Evolutionary conservation across 2,113 vertebrate species (phyloP).

Genomic region (Gallinago paraguaiae): DNA sequence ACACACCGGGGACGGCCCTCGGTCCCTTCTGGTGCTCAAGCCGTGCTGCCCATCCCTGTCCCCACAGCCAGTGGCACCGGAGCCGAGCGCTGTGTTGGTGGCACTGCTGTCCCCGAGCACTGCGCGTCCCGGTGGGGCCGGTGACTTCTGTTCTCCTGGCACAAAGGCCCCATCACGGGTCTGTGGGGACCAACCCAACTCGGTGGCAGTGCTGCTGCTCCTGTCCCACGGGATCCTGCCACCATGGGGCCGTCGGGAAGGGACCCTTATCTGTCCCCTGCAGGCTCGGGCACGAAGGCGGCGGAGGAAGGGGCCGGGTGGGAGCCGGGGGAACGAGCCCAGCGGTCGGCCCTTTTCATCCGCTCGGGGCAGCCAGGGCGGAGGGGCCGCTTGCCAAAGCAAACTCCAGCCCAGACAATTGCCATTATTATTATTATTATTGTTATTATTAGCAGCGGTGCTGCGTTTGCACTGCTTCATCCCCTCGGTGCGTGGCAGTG

Average conservation of each 20-base stretch:
- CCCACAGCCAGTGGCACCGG: background rate
- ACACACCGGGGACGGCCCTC: rapidly evolving
- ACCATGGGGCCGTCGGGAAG: background rate
- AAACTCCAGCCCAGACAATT: constrained; percentile 16
- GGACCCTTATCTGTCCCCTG: background rate
- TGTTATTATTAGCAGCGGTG: rapidly evolving
- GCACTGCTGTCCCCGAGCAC: background rate
- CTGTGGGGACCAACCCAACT: background rate
- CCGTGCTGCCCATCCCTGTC: rapidly evolving
- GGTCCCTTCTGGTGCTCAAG: background rate
- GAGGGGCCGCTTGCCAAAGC: constrained; percentile 22
- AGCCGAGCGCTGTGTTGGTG: background rate
- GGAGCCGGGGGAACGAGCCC: background rate
- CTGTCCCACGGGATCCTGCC: rapidly evolving
- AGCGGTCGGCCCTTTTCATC: background rate
- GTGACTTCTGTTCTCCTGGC: background rate
- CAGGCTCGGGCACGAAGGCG: background rate
- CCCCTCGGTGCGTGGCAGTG: rapidly evolving
- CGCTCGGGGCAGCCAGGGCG: rapidly evolving
- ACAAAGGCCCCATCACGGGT: background rate
- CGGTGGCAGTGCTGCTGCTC: background rate
- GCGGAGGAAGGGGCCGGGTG: background rate
- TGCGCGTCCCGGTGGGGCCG: rapidly evolving
- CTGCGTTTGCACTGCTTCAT: background rate
- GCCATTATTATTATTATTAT: background rate